These are phyloP conservation scores for Pogona vitticeps DNA, from an alignment of 2,113 vertebrate species.

Conservation along the genomic window DNA sequence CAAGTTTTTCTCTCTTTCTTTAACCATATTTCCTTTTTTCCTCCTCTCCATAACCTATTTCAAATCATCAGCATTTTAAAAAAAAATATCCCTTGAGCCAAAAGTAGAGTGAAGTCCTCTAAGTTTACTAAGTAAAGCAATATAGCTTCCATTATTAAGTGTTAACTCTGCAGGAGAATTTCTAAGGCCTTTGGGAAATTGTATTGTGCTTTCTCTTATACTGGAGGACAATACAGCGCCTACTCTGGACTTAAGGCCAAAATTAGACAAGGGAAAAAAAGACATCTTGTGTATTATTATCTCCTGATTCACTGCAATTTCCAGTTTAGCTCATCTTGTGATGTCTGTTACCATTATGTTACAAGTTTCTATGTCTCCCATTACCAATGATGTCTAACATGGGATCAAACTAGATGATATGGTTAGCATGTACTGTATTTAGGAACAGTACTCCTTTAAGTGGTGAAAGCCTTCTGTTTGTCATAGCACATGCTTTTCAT, in stretches of 20 bases:
- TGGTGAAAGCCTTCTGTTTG: too few relatives aligned
- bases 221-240: background rate
- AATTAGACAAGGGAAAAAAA: background rate
- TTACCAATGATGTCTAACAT: too few relatives aligned
- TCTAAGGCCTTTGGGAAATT: slow-evolving; percentile 18
- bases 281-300: background rate
- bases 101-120: slow-evolving; percentile 64
- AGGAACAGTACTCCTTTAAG: too few relatives aligned
- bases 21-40: slow-evolving; percentile 71
- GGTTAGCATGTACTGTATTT: too few relatives aligned
- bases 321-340: background rate
- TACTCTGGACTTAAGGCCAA: background rate
- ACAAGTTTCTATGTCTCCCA: background rate
- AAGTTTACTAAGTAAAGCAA: slow-evolving; percentile 25
- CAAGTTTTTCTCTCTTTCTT: slow-evolving; percentile 52
- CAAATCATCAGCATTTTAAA: slow-evolving; percentile 68
- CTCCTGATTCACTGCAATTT: background rate
- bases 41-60: slow-evolving; percentile 71
- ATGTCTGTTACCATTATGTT: background rate
- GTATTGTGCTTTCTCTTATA: slow-evolving; percentile 21
- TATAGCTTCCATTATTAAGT: slow-evolving; percentile 34
- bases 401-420: too few relatives aligned
- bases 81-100: slow-evolving; percentile 67
- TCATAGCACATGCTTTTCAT: too few relatives aligned
- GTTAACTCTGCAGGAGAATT: background rate